phyloP scores from a whole-genome alignment of 1,140 invertebrate species.

The Bombus impatiens region DNA sequence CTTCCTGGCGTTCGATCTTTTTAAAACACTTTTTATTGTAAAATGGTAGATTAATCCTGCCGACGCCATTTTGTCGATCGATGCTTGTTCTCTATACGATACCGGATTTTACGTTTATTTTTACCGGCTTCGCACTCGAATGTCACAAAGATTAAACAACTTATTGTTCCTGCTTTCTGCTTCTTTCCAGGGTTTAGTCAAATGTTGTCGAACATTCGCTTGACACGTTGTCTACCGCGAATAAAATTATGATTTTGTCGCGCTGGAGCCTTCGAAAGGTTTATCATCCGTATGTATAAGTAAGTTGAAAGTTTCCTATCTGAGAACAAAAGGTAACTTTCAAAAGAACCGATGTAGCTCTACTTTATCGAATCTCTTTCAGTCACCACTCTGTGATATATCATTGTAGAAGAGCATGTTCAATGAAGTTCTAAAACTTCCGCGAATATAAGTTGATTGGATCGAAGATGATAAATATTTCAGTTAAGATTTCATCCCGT shows the following conservation, averaged over 20 bases:
- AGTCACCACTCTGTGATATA: conserved; percentile 34
- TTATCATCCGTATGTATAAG: conserved; percentile 60
- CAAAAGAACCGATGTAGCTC: conserved; percentile 28
- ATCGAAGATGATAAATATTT: not conserved
- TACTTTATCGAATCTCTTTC: conserved; percentile 18
- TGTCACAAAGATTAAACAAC: not conserved
- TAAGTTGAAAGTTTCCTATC: conserved; percentile 52
- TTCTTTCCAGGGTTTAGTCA: not conserved
- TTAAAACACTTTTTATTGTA: too few relatives aligned
- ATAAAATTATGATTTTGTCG: conserved; percentile 42
- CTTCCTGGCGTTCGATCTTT: too few relatives aligned
- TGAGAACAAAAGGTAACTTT: conserved; percentile 43
- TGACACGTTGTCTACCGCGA: not conserved
- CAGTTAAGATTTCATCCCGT: not conserved
- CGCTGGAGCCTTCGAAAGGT: conserved; percentile 27
- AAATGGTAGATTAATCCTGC: too few relatives aligned
- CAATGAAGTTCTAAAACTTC: conserved; percentile 48
- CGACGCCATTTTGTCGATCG: too few relatives aligned
- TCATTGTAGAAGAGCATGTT: conserved; percentile 5
- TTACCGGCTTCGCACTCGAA: not conserved
- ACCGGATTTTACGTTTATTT: too few relatives aligned
- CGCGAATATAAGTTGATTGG: conserved; percentile 11
- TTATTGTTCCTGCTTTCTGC: not conserved
- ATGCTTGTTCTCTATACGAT: too few relatives aligned
- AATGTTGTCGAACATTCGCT: not conserved